These are phyloP conservation scores for Epirrhoe alternata DNA, from an alignment of 2,888 invertebrate genomes.

Conservation along the genomic window DNA sequence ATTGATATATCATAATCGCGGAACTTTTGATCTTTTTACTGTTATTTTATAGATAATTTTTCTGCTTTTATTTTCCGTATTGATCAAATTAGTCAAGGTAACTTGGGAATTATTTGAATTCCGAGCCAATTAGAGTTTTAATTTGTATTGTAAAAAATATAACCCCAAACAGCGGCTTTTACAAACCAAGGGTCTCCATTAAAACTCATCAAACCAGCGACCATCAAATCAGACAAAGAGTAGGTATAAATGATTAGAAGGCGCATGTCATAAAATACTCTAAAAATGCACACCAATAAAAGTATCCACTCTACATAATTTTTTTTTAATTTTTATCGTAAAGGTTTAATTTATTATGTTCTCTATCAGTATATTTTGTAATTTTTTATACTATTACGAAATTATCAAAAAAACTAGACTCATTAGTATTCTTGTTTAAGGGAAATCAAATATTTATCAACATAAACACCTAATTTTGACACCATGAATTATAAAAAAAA, in stretches of 20 bases:
- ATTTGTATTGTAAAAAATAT: conserved; percentile 35
- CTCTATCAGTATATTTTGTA: too few relatives aligned
- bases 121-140: conserved; percentile 29
- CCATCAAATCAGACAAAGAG: conserved; percentile 43
- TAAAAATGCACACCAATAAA: conserved; percentile 40
- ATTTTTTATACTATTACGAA: too few relatives aligned
- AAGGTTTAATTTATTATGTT: too few relatives aligned
- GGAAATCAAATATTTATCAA: too few relatives aligned
- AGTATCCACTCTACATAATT: too few relatives aligned
- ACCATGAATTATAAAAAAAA: too few relatives aligned
- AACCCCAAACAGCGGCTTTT: conserved; percentile 32
- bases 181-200: conserved; percentile 38
- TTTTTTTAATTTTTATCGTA: too few relatives aligned
- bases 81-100: conserved; percentile 25
- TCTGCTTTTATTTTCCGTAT: conserved; percentile 6
- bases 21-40: conserved; percentile 24
- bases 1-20: conserved; percentile 42
- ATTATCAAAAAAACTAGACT: too few relatives aligned
- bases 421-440: too few relatives aligned
- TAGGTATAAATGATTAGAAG: conserved; percentile 36
- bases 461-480: too few relatives aligned
- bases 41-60: background rate
- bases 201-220: conserved; percentile 40
- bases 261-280: conserved; percentile 28
- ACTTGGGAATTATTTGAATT: conserved; percentile 25